These are phyloP conservation scores for Galeopsomyia nigrocyanea DNA, from an alignment of 2,888 invertebrate genomes.

Conservation along the genomic window DNA sequence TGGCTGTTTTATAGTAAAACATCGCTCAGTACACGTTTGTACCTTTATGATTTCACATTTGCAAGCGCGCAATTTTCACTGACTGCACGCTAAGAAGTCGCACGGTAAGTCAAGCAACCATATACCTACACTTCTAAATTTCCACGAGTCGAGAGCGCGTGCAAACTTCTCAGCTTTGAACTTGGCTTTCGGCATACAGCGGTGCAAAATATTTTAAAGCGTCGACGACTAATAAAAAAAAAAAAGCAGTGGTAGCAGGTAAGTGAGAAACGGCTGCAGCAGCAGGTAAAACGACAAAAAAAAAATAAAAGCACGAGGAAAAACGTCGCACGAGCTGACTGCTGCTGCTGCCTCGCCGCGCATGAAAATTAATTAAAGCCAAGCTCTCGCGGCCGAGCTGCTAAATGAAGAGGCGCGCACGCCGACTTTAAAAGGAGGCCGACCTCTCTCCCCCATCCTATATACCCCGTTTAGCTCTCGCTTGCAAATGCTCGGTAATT, in stretches of 20 bases:
- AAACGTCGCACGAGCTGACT: conserved; percentile 6
- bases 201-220: conserved; percentile 33
- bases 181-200: not conserved
- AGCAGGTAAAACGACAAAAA: conserved; percentile 5
- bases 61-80: no score
- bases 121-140: no score
- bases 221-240: conserved; percentile 10
- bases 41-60: no score
- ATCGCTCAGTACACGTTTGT: no score
- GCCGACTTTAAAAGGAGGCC: conserved; percentile 30
- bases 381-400: conserved; percentile 4
- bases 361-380: conserved; percentile 47
- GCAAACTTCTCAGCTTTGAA: conserved; percentile 13
- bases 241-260: not conserved
- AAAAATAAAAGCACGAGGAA: conserved; percentile 2
- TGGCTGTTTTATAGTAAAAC: no score
- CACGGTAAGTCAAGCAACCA: no score
- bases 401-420: conserved; percentile 41
- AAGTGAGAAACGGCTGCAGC: not conserved
- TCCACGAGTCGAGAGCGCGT: no score
- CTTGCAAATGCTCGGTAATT: conserved; percentile 38
- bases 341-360: not conserved
- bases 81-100: no score
- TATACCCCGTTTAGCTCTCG: not conserved
- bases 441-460: not conserved